A percentile compares a stretch with the other conserved stretches of the same genome.
Conservation (phyloP, 2,888 invertebrate species). For the Cecidostiba fungosa region DNA sequence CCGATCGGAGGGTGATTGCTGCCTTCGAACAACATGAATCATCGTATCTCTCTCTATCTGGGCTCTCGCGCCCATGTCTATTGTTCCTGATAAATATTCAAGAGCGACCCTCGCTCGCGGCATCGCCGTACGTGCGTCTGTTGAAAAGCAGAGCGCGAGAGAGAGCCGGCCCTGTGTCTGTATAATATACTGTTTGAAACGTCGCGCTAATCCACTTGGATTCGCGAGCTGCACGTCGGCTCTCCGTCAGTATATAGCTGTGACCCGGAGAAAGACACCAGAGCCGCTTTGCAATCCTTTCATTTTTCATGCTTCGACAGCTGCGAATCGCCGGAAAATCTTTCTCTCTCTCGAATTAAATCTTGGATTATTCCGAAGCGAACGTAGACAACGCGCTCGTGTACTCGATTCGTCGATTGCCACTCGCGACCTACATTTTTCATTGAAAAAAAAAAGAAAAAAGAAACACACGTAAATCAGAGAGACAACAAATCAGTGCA, state of each 20-base stretch:
- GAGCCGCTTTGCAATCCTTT: too few species aligned
- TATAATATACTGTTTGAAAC: not conserved
- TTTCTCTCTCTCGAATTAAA: not conserved
- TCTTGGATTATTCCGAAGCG: not conserved
- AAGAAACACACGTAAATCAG: too few species aligned
- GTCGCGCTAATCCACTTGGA: conserved; percentile 58
- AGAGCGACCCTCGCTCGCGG: conserved; percentile 1
- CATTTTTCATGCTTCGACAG: not conserved
- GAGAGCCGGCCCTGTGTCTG: too few species aligned
- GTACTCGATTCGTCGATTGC: not conserved
- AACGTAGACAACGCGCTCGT: too few species aligned
- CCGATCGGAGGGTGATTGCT: conserved; percentile 14
- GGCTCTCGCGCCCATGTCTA: not conserved
- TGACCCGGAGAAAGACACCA: not conserved
- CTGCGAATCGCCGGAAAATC: not conserved
- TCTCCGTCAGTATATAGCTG: not conserved
- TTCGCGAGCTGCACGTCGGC: conserved; percentile 47
- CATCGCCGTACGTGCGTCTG: not conserved
- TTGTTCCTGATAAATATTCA: conserved; percentile 59
- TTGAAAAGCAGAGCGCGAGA: not conserved
- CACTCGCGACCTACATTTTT: not conserved
- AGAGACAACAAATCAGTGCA: not conserved
- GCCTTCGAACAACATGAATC: conserved; percentile 47
- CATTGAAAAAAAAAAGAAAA: not conserved
- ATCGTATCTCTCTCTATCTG: conserved; percentile 50